phyloP scores from a whole-genome alignment of 2,888 invertebrate genomes.

The Nysson spinosus region DNA sequence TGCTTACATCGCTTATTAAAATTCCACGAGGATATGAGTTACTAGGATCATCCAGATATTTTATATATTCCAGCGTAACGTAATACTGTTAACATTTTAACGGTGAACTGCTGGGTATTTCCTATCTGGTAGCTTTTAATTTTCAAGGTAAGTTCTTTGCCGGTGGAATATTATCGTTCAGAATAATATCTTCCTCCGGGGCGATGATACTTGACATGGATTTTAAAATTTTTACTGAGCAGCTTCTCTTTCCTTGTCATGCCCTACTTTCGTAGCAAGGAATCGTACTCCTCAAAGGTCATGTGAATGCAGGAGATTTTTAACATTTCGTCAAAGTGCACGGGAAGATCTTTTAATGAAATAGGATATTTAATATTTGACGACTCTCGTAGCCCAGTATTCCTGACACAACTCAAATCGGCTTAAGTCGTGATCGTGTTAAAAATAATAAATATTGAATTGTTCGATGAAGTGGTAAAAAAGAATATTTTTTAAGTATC shows the following conservation, averaged over 20 bases:
- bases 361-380: slow-evolving; percentile 23
- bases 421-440: no score
- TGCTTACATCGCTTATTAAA: no score
- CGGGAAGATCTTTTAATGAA: slow-evolving; percentile 3
- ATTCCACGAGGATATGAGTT: slow-evolving; percentile 8
- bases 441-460: no score
- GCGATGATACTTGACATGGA: slow-evolving; percentile 44
- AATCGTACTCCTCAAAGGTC: slow-evolving; percentile 27
- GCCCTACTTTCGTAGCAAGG: slow-evolving; percentile 31
- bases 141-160: slow-evolving; percentile 17
- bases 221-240: slow-evolving; percentile 41
- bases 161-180: slow-evolving; percentile 40
- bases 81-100: neutral
- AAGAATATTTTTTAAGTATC: no score
- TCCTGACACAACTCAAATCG: no score
- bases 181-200: slow-evolving; percentile 31
- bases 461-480: no score
- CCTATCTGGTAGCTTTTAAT: slow-evolving; percentile 11
- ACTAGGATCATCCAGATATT: neutral
- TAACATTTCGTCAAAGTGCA: slow-evolving; percentile 20
- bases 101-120: slow-evolving; percentile 7
- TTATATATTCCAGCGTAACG: slow-evolving; percentile 1
- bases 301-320: slow-evolving; percentile 28
- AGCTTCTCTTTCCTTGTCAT: slow-evolving; percentile 19
- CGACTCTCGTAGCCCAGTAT: no score